These are phyloP conservation scores for Cantharis rustica DNA, from an alignment of 2,888 invertebrate species.

Conservation along the genomic window DNA sequence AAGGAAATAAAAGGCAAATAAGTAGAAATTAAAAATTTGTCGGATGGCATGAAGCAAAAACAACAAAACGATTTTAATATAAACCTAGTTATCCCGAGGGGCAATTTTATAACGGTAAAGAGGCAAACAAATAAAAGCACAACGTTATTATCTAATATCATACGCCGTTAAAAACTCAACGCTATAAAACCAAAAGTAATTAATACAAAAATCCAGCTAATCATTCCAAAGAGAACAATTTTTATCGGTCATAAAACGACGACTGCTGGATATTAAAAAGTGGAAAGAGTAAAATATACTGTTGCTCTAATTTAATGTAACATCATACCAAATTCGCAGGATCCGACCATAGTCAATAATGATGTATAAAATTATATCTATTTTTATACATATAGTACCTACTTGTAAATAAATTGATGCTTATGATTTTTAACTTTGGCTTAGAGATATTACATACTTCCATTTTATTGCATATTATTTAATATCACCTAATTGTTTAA, in stretches of 20 bases:
- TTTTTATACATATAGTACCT: too few relatives aligned
- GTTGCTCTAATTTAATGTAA: conserved; percentile 22
- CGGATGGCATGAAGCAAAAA: conserved; percentile 6
- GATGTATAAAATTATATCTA: conserved; percentile 49
- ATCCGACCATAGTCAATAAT: conserved; percentile 42
- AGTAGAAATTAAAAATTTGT: background rate
- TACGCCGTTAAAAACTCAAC: conserved; percentile 28
- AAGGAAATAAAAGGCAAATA: background rate
- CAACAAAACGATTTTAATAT: conserved; percentile 24
- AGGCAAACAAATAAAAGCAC: conserved; percentile 24
- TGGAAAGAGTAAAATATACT: conserved; percentile 11
- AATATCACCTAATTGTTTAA: background rate
- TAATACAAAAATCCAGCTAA: conserved; percentile 38
- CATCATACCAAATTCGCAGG: conserved; percentile 27
- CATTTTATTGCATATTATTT: background rate
- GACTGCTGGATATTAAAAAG: conserved; percentile 27
- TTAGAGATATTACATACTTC: conserved; percentile 1
- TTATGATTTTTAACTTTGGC: conserved; percentile 45
- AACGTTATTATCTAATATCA: conserved; percentile 30
- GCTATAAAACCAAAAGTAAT: conserved; percentile 33
- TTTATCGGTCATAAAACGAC: conserved; percentile 38
- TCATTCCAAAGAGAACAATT: conserved; percentile 35
- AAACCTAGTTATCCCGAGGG: conserved; percentile 20
- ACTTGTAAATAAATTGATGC: conserved; percentile 47
- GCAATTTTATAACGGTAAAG: conserved; percentile 20